Percentiles rank a stretch among this genome's conserved stretches.
phyloP scores from a whole-genome alignment of 2,888 invertebrate species.

The Heteropelma amictum region DNA sequence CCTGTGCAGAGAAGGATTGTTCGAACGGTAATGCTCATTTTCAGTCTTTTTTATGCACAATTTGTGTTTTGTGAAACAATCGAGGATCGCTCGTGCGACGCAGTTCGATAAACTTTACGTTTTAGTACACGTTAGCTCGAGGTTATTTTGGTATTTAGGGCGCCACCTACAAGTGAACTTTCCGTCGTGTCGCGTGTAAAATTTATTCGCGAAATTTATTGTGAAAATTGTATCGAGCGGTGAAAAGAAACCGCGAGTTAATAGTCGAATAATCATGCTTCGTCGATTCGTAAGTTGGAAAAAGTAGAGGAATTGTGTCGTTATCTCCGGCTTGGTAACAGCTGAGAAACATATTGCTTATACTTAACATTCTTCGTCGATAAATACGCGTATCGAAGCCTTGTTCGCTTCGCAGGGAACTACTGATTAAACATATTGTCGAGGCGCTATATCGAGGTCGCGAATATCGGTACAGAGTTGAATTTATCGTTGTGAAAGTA shows the following conservation, averaged over 20 bases:
- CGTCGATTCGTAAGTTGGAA: conserved; percentile 30
- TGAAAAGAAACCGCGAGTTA: background rate
- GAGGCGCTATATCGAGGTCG: too few relatives aligned
- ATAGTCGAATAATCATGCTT: background rate
- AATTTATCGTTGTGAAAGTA: too few relatives aligned
- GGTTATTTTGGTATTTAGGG: conserved; percentile 42
- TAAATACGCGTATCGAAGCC: background rate
- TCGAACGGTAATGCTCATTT: conserved; percentile 53
- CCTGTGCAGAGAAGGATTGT: conserved; percentile 55
- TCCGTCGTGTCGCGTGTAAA: conserved; percentile 28
- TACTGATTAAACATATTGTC: conserved; percentile 15
- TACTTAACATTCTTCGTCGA: conserved; percentile 24
- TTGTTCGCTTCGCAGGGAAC: background rate
- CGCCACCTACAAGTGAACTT: conserved; percentile 4
- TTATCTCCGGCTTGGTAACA: conserved; percentile 19
- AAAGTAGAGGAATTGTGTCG: conserved; percentile 23
- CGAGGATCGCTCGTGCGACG: background rate
- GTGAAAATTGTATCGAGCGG: background rate
- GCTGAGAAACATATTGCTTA: background rate
- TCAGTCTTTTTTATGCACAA: background rate
- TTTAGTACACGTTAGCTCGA: conserved; percentile 11
- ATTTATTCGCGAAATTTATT: conserved; percentile 21
- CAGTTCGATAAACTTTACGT: background rate
- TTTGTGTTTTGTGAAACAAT: background rate
- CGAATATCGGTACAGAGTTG: too few relatives aligned